Evolutionary conservation across 2,797 vertebrate species (phyloP).

Genomic region (Chaunax sp.): DNA sequence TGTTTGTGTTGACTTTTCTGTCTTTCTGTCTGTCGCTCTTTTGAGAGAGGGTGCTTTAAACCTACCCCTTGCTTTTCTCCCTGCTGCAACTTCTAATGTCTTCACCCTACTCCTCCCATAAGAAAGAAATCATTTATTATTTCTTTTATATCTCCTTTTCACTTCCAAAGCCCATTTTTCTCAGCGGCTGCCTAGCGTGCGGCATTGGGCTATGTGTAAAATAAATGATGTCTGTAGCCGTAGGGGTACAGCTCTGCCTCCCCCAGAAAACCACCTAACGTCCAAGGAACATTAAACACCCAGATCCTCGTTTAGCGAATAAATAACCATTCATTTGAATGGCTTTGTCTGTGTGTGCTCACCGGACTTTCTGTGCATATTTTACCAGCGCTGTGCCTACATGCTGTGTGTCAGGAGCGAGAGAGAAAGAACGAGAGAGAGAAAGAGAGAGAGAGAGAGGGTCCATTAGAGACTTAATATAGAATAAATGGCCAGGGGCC

Average conservation of each 20-base stretch:
- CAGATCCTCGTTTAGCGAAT: slow-evolving; percentile 99
- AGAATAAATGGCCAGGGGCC: slow-evolving; percentile 99
- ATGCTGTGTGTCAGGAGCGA: slow-evolving; percentile 76
- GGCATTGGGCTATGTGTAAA: slow-evolving; percentile 99
- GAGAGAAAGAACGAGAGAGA: slow-evolving; percentile 34
- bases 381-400: slow-evolving; percentile 82
- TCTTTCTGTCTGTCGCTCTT: slow-evolving; percentile 28
- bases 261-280: slow-evolving; percentile 96
- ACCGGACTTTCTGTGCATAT: slow-evolving; percentile 97
- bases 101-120: slow-evolving; percentile 41
- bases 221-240: slow-evolving; percentile 99
- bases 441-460: slow-evolving; percentile 50
- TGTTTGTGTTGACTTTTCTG: slow-evolving; percentile 46
- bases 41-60: not conserved
- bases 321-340: slow-evolving; percentile 99
- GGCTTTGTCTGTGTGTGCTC: slow-evolving; percentile 86
- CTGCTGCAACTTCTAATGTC: slow-evolving; percentile 73
- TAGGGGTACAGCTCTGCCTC: slow-evolving; percentile 93
- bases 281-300: slow-evolving; percentile 99
- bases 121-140: slow-evolving; percentile 75
- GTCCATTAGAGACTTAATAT: slow-evolving; percentile 99
- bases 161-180: slow-evolving; percentile 89
- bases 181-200: slow-evolving; percentile 93
- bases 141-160: slow-evolving; percentile 79
- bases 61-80: slow-evolving; percentile 57